A percentile compares a stretch with the other conserved stretches of the same genome.
Conservation (phyloP, 2,797 vertebrate species). For the Alca torda region DNA sequence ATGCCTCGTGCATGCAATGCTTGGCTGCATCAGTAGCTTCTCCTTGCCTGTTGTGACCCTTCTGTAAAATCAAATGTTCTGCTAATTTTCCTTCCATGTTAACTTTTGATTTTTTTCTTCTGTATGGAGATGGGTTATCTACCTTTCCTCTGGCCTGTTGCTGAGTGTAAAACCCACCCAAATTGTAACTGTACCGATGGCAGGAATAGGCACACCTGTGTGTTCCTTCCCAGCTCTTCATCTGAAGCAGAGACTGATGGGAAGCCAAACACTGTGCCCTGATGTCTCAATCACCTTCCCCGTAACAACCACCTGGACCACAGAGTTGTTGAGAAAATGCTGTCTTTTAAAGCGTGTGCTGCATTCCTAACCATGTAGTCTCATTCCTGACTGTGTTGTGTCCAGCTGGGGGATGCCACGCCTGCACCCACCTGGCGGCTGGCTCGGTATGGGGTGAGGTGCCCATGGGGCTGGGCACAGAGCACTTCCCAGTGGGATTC, state of each 20-base stretch:
- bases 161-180: background rate
- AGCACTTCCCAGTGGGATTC: background rate
- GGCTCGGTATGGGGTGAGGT: background rate
- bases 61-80: background rate
- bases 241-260: background rate
- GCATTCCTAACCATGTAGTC: background rate
- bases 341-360: background rate
- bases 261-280: background rate
- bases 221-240: background rate
- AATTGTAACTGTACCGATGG: background rate
- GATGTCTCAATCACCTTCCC: background rate
- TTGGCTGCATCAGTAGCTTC: background rate
- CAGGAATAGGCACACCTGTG: background rate
- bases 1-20: no score
- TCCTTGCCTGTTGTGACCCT: background rate
- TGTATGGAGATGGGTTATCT: background rate
- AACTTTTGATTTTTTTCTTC: background rate
- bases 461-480: accelerated
- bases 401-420: background rate
- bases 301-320: background rate
- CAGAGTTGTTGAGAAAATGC: background rate
- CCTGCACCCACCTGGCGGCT: background rate
- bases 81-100: background rate
- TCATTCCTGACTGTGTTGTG: background rate
- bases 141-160: background rate